Evolutionary conservation across 2,888 invertebrate genomes (phyloP), one percentile per base, ranked within the genome.

Genomic region (Diadegma fenestrale): DNA sequence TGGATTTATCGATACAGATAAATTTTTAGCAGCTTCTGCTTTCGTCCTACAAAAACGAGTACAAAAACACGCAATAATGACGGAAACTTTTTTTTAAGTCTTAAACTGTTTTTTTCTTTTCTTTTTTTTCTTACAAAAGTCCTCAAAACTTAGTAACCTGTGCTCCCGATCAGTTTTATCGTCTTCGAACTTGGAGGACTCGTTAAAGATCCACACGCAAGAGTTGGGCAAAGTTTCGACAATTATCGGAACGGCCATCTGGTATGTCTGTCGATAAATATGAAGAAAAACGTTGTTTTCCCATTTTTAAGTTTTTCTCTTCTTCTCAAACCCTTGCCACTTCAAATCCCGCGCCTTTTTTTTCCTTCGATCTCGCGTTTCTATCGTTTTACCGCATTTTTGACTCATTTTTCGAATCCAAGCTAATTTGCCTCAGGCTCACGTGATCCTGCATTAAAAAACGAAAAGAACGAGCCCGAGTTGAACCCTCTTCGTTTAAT

Each of bases 181-280:
- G 10, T 14, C 54, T 58, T 26, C 22, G 26, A 58, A 22, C 26
- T 58, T 12, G 12, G 22, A 26, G 26, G 54, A 58, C 54, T 58
- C 54, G 54, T 22, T 22, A 3, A 54, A 54, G 22, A 58, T 22
- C 22, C 4, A 26, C 26, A 7, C n/a, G n/a, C n/a, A 58, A 26
- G 1, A 58, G 26, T 26, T 58, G n/a, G 22, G 26, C 54, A 12
- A 26, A 26, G 54, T 58, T 58, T 26, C 3, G 54, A 58, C 54
- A 26, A 58, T 58, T 58, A 58, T 58, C 10, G 54, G 54, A 58
- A 26, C 54, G 26, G 22, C 22, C 22, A 58, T 58, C 54, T 54
- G 22, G 7, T 22, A 14, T 3, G 12, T 14, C 12, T 26, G 54
- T 26, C 54, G 12, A 54, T 22, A 26, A 26, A 8, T 22, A 26